These are phyloP conservation scores for Yoshiicerus persimilis DNA, from an alignment of 1,140 invertebrate genomes.

Conservation along the genomic window DNA sequence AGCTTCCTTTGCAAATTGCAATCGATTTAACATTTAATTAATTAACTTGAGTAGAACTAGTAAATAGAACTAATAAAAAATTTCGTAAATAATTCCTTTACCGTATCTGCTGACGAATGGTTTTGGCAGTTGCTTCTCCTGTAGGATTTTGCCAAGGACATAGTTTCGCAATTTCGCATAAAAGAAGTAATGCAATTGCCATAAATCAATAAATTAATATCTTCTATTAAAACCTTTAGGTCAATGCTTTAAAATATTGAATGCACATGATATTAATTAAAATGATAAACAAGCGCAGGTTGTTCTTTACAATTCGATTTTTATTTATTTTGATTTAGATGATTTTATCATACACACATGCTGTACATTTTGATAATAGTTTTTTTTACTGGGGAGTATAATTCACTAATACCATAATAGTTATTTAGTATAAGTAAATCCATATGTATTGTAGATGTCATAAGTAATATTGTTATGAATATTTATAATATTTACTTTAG, in stretches of 20 bases:
- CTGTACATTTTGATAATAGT: conserved; percentile 18
- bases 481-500: conserved; percentile 24
- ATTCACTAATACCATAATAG: conserved; percentile 2
- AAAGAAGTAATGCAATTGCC: too few species aligned
- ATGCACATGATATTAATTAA: too few species aligned
- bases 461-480: conserved; percentile 16
- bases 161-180: background rate
- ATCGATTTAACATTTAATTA: too few species aligned
- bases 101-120: background rate
- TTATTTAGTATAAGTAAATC: conserved; percentile 5
- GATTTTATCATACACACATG: conserved; percentile 10
- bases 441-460: conserved; percentile 4
- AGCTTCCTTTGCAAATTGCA: too few species aligned
- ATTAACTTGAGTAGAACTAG: too few species aligned
- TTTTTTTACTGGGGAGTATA: conserved; percentile 7
- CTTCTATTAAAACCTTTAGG: too few species aligned
- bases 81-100: too few species aligned
- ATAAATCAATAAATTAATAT: too few species aligned
- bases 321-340: background rate
- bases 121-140: background rate
- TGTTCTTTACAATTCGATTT: conserved; percentile 18
- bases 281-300: too few species aligned
- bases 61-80: too few species aligned
- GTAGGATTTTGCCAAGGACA: background rate
- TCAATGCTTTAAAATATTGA: too few species aligned